phyloP scores from a whole-genome alignment of 1,140 invertebrate species.

The Achatina immaculata region DNA sequence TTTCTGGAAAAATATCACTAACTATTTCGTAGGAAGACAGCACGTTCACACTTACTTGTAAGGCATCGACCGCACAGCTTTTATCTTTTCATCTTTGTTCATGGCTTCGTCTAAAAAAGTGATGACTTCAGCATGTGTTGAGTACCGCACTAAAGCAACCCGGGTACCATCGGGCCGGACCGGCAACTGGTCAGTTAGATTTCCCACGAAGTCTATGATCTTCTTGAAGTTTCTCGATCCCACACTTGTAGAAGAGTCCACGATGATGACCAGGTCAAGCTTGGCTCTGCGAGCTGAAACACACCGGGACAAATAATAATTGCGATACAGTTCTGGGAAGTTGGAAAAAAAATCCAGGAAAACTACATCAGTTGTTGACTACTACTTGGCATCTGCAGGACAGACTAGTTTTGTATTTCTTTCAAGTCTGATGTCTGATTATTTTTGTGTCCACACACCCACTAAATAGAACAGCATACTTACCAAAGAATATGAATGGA shows the following conservation, averaged over 20 bases:
- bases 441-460: no score
- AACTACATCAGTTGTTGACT: no score
- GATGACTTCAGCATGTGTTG: neutral
- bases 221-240: neutral
- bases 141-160: neutral
- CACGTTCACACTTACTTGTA: neutral
- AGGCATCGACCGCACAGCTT: neutral
- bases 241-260: slow-evolving; percentile 7
- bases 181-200: neutral
- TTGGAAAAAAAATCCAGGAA: no score
- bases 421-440: no score
- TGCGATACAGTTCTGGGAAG: no score
- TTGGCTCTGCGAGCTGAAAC: neutral
- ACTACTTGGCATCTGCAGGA: no score
- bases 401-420: no score
- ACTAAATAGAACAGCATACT: no score
- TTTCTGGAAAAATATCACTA: no score
- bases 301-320: neutral
- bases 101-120: neutral
- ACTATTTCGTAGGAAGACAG: no score
- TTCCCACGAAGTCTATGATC: neutral
- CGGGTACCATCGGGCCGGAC: neutral
- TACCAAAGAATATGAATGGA: no score
- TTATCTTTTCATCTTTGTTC: neutral
- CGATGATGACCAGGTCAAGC: slow-evolving; percentile 3